Evolutionary conservation across 2,888 invertebrate genomes (phyloP), one percentile per base, ranked within the genome.

Genomic region (Tridacna crocea): DNA sequence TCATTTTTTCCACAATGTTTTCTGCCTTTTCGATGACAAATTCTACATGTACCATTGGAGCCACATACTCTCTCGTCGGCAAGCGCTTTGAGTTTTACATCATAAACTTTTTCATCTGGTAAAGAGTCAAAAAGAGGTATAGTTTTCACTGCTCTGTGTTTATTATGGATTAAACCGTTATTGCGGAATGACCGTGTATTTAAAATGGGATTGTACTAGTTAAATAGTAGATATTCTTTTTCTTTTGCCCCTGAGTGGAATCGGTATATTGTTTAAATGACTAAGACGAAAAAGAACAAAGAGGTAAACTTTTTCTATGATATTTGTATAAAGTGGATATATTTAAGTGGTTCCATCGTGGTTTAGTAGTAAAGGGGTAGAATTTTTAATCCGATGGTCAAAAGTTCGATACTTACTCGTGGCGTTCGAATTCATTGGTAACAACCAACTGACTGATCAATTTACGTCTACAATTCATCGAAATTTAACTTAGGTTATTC

Each of bases 281-380:
- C 70, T 70, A 70, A 70, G 26, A 47, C 48, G 10, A 70, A 70
- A 51, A 70, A 70, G 70, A 51, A 70, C 26, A 70, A 70, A 48
- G 70, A 70, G 70, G 70, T 70, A 70, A 70, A 22, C 12, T 19
- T 70, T 70, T 70, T 55, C 3, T 36, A 36, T 36, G 8, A 36
- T 4, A 36, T 36, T 36, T 36, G 36, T 36, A 36, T 36, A 36
- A 36, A 36, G 36, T 2, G 3, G 8, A 36, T 36, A 36, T 8
- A 36, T 36, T 4, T 36, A 36, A 4, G 36, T 36, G 36, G 36
- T 2, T 36, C 36, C 36, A 2, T 4, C 36, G 36, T 36, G 2
- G 36, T 8, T 36, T 36, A 36, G 36, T 36, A 8, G 36, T 4
- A 4, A 36, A 8, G 36, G 36, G 36, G 36, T 36, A 36, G 36